These are phyloP conservation scores for Ethmia dodecea DNA, from an alignment of 2,888 invertebrate species.

Conservation along the genomic window DNA sequence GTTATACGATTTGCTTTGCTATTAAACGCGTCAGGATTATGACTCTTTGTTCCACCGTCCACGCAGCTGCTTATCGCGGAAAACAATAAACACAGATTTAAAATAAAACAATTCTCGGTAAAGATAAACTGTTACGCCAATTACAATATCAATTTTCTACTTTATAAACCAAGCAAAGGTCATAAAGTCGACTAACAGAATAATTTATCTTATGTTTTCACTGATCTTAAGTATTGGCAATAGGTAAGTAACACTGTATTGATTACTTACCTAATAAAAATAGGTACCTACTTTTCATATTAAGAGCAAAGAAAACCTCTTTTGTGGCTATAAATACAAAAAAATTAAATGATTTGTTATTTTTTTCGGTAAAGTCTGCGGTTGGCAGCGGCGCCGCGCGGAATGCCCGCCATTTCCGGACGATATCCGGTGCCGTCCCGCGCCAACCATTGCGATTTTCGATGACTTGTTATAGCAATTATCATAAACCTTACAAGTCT, in stretches of 20 bases:
- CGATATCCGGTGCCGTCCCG: conserved; percentile 63
- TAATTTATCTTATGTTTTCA: too few species aligned
- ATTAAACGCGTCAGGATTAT: conserved; percentile 52
- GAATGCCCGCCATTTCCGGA: conserved; percentile 75
- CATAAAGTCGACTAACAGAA: too few species aligned
- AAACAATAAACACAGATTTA: conserved; percentile 62
- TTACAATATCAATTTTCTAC: conserved; percentile 31
- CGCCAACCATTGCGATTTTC: conserved; percentile 44
- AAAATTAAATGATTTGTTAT: conserved; percentile 29
- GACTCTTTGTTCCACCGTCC: conserved; percentile 60
- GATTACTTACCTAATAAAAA: background rate
- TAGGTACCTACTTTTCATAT: background rate
- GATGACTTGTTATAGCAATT: conserved; percentile 41
- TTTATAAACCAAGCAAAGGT: conserved; percentile 21
- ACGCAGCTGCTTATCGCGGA: conserved; percentile 67
- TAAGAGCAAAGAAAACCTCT: conserved; percentile 5
- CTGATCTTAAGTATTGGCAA: too few species aligned
- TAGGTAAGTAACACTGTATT: conserved; percentile 15
- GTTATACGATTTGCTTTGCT: conserved; percentile 45
- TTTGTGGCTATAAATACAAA: conserved; percentile 27
- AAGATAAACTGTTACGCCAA: conserved; percentile 48
- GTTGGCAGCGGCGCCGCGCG: conserved; percentile 55
- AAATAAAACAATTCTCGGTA: conserved; percentile 54
- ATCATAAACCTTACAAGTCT: conserved; percentile 12
- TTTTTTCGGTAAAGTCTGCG: conserved; percentile 52